Evolutionary conservation across 2,797 vertebrate species (phyloP).

Genomic region (Acanthurus leucopareius): DNA sequence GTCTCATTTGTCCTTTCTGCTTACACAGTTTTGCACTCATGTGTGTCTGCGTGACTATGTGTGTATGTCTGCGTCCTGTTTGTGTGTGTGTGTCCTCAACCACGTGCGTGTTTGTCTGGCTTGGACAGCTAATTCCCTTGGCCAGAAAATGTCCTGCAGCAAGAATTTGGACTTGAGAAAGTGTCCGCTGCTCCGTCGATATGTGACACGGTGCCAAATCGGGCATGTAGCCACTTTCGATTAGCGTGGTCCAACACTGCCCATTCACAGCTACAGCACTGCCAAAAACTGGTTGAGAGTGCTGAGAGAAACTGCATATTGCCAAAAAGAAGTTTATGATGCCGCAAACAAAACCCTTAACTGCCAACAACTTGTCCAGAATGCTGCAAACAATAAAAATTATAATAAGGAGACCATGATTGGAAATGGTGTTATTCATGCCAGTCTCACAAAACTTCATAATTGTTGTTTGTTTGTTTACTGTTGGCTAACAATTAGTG

Average conservation of each 20-base stretch:
- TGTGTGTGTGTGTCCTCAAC: neutral
- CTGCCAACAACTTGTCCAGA: slow-evolving; percentile 42
- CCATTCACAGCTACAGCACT: slow-evolving; percentile 48
- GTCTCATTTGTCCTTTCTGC: slow-evolving; percentile 64
- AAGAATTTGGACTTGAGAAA: slow-evolving; percentile 77
- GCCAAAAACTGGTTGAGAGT: slow-evolving; percentile 65
- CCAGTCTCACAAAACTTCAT: slow-evolving; percentile 10
- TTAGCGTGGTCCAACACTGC: slow-evolving; percentile 62
- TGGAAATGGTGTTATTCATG: neutral
- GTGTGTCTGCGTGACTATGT: slow-evolving; percentile 8
- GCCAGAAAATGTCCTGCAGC: slow-evolving; percentile 80
- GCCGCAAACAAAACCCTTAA: slow-evolving; percentile 50
- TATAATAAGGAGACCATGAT: slow-evolving; percentile 19
- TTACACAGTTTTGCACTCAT: slow-evolving; percentile 48
- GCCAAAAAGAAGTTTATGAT: slow-evolving; percentile 69
- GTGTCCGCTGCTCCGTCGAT: slow-evolving; percentile 71
- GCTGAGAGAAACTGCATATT: slow-evolving; percentile 51
- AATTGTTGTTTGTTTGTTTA: slow-evolving; percentile 28
- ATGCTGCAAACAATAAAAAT: slow-evolving; percentile 43
- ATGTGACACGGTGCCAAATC: slow-evolving; percentile 75
- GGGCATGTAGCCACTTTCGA: slow-evolving; percentile 67
- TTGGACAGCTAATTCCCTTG: slow-evolving; percentile 57
- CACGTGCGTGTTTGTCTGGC: slow-evolving; percentile 64
- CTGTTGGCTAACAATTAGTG: slow-evolving; percentile 44
- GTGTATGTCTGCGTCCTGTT: slow-evolving; percentile 8